Evolutionary conservation across 2,113 vertebrate species (phyloP).

Genomic region (Dromas ardeola): DNA sequence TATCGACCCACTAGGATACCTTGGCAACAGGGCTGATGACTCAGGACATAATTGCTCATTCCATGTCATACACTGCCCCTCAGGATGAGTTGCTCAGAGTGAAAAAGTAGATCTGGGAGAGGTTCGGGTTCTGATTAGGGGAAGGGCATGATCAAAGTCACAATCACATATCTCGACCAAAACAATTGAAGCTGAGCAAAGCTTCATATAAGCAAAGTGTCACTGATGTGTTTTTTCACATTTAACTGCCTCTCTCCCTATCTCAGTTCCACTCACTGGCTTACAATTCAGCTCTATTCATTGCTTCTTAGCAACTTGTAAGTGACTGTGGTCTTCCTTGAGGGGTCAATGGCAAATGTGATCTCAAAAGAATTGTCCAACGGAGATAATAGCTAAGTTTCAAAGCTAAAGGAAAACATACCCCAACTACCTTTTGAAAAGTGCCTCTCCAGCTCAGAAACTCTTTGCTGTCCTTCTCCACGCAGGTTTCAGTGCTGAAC

Average conservation of each 20-base stretch:
- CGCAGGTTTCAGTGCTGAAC: accelerated
- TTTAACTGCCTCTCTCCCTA: neutral
- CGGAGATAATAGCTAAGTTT: neutral
- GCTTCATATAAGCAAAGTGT: neutral
- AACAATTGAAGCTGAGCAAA: neutral
- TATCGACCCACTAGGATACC: neutral
- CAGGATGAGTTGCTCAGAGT: neutral
- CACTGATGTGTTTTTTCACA: neutral
- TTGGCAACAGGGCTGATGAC: neutral
- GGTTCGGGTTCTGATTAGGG: neutral
- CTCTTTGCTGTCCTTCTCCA: neutral
- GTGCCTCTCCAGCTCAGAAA: neutral
- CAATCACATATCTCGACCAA: accelerated
- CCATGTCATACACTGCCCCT: neutral
- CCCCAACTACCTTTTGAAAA: neutral
- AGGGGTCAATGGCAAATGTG: neutral
- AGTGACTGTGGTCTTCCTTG: neutral
- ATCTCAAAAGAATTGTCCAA: neutral
- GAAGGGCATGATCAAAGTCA: neutral
- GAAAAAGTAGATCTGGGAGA: neutral
- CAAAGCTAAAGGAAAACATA: neutral
- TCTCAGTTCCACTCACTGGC: neutral
- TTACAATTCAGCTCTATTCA: neutral
- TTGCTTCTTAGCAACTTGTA: neutral
- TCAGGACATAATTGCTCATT: neutral